These are phyloP conservation scores for Drosophila nigricruria DNA, from an alignment of 2,888 invertebrate genomes.

Conservation along the genomic window DNA sequence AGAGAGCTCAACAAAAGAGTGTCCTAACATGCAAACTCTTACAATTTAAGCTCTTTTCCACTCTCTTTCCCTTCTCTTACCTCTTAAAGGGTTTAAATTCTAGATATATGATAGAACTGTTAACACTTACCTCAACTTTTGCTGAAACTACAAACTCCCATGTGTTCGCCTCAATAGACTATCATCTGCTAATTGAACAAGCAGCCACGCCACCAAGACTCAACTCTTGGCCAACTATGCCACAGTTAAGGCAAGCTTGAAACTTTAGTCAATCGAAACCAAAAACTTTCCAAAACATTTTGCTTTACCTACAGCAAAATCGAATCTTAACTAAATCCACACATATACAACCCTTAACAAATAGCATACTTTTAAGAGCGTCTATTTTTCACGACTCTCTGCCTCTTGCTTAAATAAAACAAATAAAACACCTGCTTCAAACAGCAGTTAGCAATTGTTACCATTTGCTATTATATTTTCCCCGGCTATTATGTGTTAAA, in stretches of 20 bases:
- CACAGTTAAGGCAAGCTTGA: neutral
- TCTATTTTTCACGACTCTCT: neutral
- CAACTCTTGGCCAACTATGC: neutral
- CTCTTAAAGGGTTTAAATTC: too few species aligned
- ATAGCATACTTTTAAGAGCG: constrained; percentile 1
- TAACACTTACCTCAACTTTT: neutral
- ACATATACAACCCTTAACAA: neutral
- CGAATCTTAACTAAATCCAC: neutral
- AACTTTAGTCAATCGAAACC: neutral
- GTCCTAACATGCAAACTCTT: too few species aligned
- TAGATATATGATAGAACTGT: neutral
- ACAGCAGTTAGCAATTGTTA: constrained; percentile 10
- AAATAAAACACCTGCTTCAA: constrained; percentile 5
- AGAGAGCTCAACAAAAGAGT: too few species aligned
- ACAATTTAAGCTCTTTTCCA: too few species aligned
- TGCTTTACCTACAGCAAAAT: neutral
- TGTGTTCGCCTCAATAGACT: neutral
- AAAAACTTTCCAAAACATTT: neutral
- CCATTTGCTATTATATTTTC: constrained; percentile 12
- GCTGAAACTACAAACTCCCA: neutral
- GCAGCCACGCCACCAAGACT: constrained; percentile 16
- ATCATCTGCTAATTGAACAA: constrained; percentile 41
- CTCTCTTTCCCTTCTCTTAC: too few species aligned
- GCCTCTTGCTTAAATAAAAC: neutral
- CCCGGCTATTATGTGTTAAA: constrained; percentile 37